A percentile compares a stretch with the other conserved stretches of the same genome.
Evolutionary conservation across 1,140 invertebrate genomes (phyloP).

Genomic region (Apis cerana): DNA sequence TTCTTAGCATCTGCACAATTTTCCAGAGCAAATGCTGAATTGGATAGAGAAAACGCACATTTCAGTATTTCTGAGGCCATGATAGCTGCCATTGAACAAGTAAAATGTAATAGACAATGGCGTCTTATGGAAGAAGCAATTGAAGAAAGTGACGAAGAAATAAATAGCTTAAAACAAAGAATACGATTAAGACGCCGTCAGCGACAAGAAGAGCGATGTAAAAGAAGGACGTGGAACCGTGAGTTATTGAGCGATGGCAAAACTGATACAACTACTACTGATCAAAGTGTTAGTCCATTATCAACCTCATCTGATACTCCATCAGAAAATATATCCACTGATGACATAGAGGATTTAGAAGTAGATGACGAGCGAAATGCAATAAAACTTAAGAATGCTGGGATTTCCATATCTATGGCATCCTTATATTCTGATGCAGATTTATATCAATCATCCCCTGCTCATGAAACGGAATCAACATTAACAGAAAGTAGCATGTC

Average conservation of each 20-base stretch:
- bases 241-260: slow-evolving; percentile 81
- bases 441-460: slow-evolving; percentile 69
- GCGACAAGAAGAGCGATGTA: slow-evolving; percentile 80
- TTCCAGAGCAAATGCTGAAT: slow-evolving; percentile 87
- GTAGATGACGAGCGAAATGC: slow-evolving; percentile 80
- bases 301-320: slow-evolving; percentile 80
- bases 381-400: slow-evolving; percentile 73
- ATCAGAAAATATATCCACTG: slow-evolving; percentile 81
- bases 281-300: slow-evolving; percentile 81
- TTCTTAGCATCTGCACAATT: slow-evolving; percentile 89
- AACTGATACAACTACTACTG: slow-evolving; percentile 83
- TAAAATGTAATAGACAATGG: slow-evolving; percentile 80
- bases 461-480: slow-evolving; percentile 67
- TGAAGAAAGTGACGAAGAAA: slow-evolving; percentile 87
- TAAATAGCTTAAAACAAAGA: slow-evolving; percentile 85
- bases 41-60: slow-evolving; percentile 93
- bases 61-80: slow-evolving; percentile 93
- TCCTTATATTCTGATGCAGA: slow-evolving; percentile 85
- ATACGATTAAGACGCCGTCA: slow-evolving; percentile 83
- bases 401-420: slow-evolving; percentile 84
- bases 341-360: slow-evolving; percentile 82
- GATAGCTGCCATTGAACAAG: slow-evolving; percentile 91
- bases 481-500: slow-evolving; percentile 81
- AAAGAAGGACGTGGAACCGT: slow-evolving; percentile 64
- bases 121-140: slow-evolving; percentile 79